These are phyloP conservation scores for Champsocephalus esox DNA, from an alignment of 2,797 vertebrate species.

Conservation along the genomic window DNA sequence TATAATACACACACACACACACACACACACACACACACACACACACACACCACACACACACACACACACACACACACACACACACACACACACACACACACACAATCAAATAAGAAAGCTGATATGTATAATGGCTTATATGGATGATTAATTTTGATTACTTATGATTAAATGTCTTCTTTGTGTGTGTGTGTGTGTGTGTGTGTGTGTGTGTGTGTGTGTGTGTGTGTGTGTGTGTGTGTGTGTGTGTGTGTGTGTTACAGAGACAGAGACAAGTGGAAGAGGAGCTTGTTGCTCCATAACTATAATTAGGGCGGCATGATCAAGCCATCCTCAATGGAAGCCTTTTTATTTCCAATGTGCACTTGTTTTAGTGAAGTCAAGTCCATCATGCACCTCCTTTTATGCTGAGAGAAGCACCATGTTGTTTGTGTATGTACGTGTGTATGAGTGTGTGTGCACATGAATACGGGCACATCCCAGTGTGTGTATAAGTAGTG, in stretches of 20 bases:
- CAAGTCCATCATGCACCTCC: slow-evolving; percentile 53
- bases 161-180: slow-evolving; percentile 26
- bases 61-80: slow-evolving; percentile 18
- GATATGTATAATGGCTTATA: slow-evolving; percentile 64
- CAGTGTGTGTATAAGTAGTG: slow-evolving; percentile 61
- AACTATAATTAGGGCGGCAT: slow-evolving; percentile 57
- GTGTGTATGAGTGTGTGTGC: slow-evolving; percentile 23
- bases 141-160: slow-evolving; percentile 67
- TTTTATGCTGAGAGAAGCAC: slow-evolving; percentile 25
- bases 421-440: slow-evolving; percentile 1
- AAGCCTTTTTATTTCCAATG: slow-evolving; percentile 36
- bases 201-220: slow-evolving; percentile 11
- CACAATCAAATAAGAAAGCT: slow-evolving; percentile 69
- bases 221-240: not conserved
- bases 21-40: slow-evolving; percentile 21
- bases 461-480: slow-evolving; percentile 21
- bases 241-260: slow-evolving; percentile 26
- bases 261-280: slow-evolving; percentile 14
- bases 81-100: slow-evolving; percentile 67
- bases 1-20: slow-evolving; percentile 8
- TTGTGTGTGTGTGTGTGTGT: slow-evolving; percentile 36
- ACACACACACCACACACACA: slow-evolving; percentile 4
- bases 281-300: slow-evolving; percentile 33
- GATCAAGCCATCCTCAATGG: slow-evolving; percentile 35
- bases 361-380: slow-evolving; percentile 59